A percentile compares a stretch with the other conserved stretches of the same genome.
Conservation (phyloP, 2,113 vertebrate species). For the Thymallus thymallus region DNA sequence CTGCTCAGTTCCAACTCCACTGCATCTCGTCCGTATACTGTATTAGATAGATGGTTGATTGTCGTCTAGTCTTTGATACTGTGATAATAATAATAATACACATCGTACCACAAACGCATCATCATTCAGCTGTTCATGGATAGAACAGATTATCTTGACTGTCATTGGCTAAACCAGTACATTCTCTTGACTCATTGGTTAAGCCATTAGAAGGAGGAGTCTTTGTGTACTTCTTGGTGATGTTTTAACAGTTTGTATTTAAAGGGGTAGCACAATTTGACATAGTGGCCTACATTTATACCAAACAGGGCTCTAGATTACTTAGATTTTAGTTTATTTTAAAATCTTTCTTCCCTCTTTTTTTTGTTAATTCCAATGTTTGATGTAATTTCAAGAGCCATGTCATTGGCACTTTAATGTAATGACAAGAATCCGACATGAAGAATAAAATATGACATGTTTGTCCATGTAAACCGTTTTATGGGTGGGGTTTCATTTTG, state of each 20-base stretch:
- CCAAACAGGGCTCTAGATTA: constrained; percentile 65
- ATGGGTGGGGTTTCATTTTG: constrained; percentile 34
- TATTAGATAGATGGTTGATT: constrained; percentile 34
- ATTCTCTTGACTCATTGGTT: neutral
- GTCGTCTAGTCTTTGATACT: constrained; percentile 45
- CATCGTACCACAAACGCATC: neutral
- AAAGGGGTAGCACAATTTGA: constrained; percentile 62
- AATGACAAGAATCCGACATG: constrained; percentile 19
- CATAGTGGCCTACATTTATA: constrained; percentile 66
- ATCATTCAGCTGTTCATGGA: constrained; percentile 30
- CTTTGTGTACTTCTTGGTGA: constrained; percentile 26
- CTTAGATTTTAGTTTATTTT: neutral
- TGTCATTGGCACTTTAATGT: constrained; percentile 16
- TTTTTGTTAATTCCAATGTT: constrained; percentile 5
- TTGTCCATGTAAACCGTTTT: neutral
- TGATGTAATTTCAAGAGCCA: constrained; percentile 27
- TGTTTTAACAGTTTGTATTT: constrained; percentile 41
- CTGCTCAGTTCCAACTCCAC: constrained; percentile 38
- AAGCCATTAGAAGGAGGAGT: constrained; percentile 18
- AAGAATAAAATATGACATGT: neutral
- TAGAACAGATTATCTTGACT: neutral
- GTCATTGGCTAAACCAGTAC: neutral
- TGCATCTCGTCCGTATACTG: constrained; percentile 28
- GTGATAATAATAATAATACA: constrained; percentile 35
- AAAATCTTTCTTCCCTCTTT: no score